Evolutionary conservation across 2,888 invertebrate species (phyloP), one percentile per base, ranked within the genome.

Genomic region (Drosophila koepferae): DNA sequence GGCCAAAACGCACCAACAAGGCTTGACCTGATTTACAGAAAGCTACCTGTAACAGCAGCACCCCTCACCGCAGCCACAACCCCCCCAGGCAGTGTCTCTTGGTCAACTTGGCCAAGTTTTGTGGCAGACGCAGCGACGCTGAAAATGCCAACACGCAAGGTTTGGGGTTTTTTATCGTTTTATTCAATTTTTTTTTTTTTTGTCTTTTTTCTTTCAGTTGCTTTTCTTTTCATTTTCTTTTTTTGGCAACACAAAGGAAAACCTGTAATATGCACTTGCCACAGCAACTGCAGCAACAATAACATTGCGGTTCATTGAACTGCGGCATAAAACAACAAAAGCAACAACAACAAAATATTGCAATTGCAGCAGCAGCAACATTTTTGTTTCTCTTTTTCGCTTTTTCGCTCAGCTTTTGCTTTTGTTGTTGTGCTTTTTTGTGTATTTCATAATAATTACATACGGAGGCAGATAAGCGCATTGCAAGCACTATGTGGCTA

Each of bases 221-320:
- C 36, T 56, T 40, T 28, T 53, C 43, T 59, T 55, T 63, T 23
- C 20, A n/a, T 55, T 75, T 20, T 70, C 18, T 43, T 62, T 82
- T 82, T 88, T 89, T 83, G 86, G 89, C 89, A 87, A 74, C 80
- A 83, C 72, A 84, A 89, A 72, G 80, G 64, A 81, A 84, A 85
- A 85, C 89, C 87, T 74, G 89, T 89, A 81, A 72, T 72, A 61
- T 89, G 85, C 84, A 85, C 85, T 85, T 85, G 85, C 85, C 89
- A 81, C 85, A 65, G 54, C 54, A 72, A 14, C 49, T 69, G 38
- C 68, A 40, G 41, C 66, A 54, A 60, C 61, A 69, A 61, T 59
- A 59, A 48, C 60, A 49, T 10, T 69, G 59, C 43, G 65, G 84
- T 79, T 89, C 84, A 89, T 68, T 89, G 84, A 84, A 84, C 84